These are phyloP conservation scores for Auanema sp. DNA, from an alignment of 2,888 invertebrate genomes.

Conservation along the genomic window DNA sequence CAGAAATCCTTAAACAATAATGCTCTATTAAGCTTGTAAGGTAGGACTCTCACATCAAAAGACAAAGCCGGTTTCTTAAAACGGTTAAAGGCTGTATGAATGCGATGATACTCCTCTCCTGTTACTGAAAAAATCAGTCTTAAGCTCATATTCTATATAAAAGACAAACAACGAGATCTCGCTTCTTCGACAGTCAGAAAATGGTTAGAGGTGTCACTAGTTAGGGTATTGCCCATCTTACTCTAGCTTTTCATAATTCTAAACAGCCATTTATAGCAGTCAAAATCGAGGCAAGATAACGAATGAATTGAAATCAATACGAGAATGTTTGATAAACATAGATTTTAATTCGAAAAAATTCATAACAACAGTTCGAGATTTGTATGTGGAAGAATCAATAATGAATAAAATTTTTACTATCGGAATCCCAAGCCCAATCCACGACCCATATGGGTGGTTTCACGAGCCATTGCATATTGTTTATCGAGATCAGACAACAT, in stretches of 20 bases:
- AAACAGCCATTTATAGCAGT: too few relatives aligned
- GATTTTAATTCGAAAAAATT: too few relatives aligned
- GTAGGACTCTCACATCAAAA: slow-evolving; percentile 22
- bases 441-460: slow-evolving; percentile 39
- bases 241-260: too few relatives aligned
- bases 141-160: background rate
- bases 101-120: slow-evolving; percentile 42
- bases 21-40: background rate
- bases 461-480: slow-evolving; percentile 41
- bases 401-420: slow-evolving; percentile 1
- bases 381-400: background rate
- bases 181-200: slow-evolving; percentile 2
- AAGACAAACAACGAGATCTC: background rate
- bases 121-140: slow-evolving; percentile 27
- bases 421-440: slow-evolving; percentile 46
- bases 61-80: slow-evolving; percentile 40
- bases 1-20: slow-evolving; percentile 35
- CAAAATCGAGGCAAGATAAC: too few relatives aligned
- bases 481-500: slow-evolving; percentile 38
- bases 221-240: slow-evolving; percentile 10
- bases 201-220: background rate
- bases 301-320: too few relatives aligned
- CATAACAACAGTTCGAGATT: too few relatives aligned
- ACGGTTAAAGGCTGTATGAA: slow-evolving; percentile 35
- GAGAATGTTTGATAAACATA: too few relatives aligned